These are phyloP conservation scores for Hedychridium roseum DNA, from an alignment of 2,888 invertebrate genomes.

Conservation along the genomic window DNA sequence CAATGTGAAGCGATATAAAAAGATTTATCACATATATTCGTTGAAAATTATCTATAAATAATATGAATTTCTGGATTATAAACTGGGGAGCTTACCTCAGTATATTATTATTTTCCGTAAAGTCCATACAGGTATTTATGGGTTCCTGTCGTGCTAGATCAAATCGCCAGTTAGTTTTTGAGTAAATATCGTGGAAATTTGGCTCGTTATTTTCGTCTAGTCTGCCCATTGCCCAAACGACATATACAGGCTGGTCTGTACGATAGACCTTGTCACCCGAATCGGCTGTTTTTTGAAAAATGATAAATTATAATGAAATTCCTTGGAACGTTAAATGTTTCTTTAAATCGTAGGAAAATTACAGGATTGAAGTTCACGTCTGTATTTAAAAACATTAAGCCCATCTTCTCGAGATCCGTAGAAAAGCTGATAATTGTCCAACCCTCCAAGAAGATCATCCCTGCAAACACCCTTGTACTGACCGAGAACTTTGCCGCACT, in stretches of 20 bases:
- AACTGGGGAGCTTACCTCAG: conserved; percentile 47
- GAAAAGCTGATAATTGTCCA: conserved; percentile 83
- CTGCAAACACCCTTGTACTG: conserved; percentile 87
- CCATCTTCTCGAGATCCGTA: conserved; percentile 77
- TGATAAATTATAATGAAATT: neutral
- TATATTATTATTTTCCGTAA: conserved; percentile 66
- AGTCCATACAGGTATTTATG: conserved; percentile 77
- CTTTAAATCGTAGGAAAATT: conserved; percentile 33
- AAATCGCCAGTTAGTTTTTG: conserved; percentile 74
- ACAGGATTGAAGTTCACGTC: conserved; percentile 80
- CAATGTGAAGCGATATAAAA: neutral
- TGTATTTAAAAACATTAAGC: conserved; percentile 80
- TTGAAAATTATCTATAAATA: neutral
- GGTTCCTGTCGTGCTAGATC: conserved; percentile 73
- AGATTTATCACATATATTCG: no score
- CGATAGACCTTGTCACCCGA: conserved; percentile 78
- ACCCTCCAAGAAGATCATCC: conserved; percentile 82
- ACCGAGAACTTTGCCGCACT: conserved; percentile 87
- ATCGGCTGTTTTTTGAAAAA: conserved; percentile 69
- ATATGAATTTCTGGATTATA: neutral
- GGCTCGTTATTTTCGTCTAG: conserved; percentile 82
- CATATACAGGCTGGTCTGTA: conserved; percentile 69
- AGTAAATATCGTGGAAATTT: conserved; percentile 83
- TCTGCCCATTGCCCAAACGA: conserved; percentile 87
- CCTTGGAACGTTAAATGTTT: conserved; percentile 1